phyloP scores from a whole-genome alignment of 2,888 invertebrate genomes.

The Arctia plantaginis region DNA sequence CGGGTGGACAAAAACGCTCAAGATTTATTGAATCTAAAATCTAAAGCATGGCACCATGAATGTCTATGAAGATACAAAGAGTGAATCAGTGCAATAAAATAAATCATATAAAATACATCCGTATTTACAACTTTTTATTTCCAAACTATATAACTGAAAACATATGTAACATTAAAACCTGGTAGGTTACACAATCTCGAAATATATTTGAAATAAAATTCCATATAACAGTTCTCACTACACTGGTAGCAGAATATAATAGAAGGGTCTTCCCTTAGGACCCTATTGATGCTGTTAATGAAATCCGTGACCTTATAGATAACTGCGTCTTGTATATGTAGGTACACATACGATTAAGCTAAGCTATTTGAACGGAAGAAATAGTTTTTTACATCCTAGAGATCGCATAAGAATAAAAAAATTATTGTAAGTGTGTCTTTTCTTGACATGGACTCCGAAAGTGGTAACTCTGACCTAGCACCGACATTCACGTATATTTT shows the following conservation, averaged over 20 bases:
- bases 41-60: too few relatives aligned
- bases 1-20: neutral
- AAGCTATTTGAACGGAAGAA: neutral
- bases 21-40: neutral
- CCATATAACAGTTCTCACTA: constrained; percentile 27
- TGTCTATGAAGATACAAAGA: neutral
- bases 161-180: neutral
- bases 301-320: constrained; percentile 71
- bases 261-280: constrained; percentile 59
- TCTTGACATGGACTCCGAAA: too few relatives aligned
- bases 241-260: constrained; percentile 56
- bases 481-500: too few relatives aligned
- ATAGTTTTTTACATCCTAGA: too few relatives aligned
- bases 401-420: too few relatives aligned
- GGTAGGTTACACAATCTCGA: neutral
- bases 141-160: neutral
- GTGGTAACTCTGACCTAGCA: too few relatives aligned
- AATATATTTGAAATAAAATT: constrained; percentile 18
- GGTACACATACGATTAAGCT: neutral
- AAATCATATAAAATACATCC: too few relatives aligned
- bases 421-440: too few relatives aligned
- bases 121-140: too few relatives aligned
- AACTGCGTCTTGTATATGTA: constrained; percentile 44
- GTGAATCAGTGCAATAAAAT: neutral
- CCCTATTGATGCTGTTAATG: constrained; percentile 74